Base-by-base conservation (phyloP, 2,797 vertebrate genomes). In the Microctenopoma steveboyesi region DNA sequence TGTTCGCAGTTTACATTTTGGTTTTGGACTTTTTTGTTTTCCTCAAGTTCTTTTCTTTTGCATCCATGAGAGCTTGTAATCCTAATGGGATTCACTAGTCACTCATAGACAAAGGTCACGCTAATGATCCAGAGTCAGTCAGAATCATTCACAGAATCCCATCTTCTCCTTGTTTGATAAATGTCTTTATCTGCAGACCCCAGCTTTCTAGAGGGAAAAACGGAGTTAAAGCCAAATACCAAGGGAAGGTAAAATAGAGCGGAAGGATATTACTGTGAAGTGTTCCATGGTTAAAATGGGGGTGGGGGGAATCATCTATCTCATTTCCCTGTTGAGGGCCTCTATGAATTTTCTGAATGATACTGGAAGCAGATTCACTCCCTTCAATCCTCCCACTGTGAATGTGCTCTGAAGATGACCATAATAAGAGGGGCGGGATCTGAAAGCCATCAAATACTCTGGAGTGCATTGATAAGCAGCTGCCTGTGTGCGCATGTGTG, bases 391-490 rank as follows among this genome's bases (percentile, higher is more conserved):
- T 78, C 67, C 84, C 66, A 67, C 78, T 56, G 80, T 88, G 76
- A 93, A 92, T 89, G 75, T 60, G 77, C 84, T 85, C 80, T 70
- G 85, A 81, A 83, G 82, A 86, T 78, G 88, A 84, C 86, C 87
- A 90, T 93, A 91, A 94, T 91, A 90, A 83, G 76, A 88, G 81
- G 84, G 87, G 86, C 56, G 82, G 80, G 83, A 82, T 83, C 81
- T 76, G 79, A 84, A 83, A 86, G 71, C 80, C 87, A 91, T 90
- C 86, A 84, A 89, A 90, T 85, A 77, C 82, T 89, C 90, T 92
- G 90, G 82, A 92, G 89, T 88, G 88, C 91, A 88, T 88, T 91
- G 93, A 94, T 94, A 93, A 94, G 91, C 66, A 89, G 76, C 57
- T 57, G 46, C 39, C 25, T 79, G 39, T 52, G 66, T 51, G 70